phyloP scores from a whole-genome alignment of 2,888 invertebrate genomes.

The Pterostichus madidus region DNA sequence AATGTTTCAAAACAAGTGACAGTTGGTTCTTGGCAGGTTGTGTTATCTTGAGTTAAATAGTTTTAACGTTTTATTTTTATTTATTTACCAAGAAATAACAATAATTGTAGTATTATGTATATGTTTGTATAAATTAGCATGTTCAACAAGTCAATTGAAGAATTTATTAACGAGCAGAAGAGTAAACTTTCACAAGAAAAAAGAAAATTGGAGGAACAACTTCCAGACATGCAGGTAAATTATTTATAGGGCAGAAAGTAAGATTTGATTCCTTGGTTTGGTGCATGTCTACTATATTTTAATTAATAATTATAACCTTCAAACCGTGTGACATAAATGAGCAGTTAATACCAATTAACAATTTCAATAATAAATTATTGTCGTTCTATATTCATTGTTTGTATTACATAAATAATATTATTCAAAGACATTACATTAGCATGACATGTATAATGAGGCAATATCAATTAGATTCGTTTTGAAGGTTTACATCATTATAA shows the following conservation, averaged over 20 bases:
- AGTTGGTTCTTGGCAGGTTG: background rate
- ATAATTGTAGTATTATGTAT: background rate
- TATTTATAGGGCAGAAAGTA: background rate
- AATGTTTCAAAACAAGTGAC: background rate
- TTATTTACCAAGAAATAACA: background rate
- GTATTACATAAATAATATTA: too few relatives aligned
- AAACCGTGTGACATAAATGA: background rate
- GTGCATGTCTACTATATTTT: too few relatives aligned
- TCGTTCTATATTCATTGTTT: too few relatives aligned
- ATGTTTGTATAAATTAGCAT: conserved; percentile 22
- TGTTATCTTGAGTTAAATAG: background rate
- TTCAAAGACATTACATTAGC: too few relatives aligned
- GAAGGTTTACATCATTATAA: too few relatives aligned
- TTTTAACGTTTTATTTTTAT: background rate
- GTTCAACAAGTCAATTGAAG: conserved; percentile 41
- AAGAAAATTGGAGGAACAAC: background rate
- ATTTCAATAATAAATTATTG: too few relatives aligned
- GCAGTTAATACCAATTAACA: background rate
- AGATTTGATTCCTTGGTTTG: background rate
- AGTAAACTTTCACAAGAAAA: conserved; percentile 35
- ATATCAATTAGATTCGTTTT: too few relatives aligned
- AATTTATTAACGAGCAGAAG: conserved; percentile 49
- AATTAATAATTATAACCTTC: background rate
- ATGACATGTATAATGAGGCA: too few relatives aligned
- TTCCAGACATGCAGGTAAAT: background rate